Evolutionary conservation across 2,888 invertebrate genomes (phyloP).

Genomic region (Liposcelis brunnea): DNA sequence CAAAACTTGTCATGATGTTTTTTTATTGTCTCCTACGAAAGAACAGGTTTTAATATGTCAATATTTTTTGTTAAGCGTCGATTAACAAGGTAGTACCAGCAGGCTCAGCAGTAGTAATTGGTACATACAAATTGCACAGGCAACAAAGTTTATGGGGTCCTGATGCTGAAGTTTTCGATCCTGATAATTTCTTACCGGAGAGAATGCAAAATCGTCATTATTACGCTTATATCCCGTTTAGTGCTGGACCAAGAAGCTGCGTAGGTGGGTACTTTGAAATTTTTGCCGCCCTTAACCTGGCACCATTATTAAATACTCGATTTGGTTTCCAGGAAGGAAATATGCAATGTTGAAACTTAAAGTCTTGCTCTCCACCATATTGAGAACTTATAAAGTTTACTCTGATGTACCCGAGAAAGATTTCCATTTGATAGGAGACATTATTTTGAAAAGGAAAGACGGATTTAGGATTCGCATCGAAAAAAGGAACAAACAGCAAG

Average conservation of each 20-base stretch:
- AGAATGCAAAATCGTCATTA: slow-evolving; percentile 56
- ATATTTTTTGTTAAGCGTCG: slow-evolving; percentile 29
- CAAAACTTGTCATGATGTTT: slow-evolving; percentile 1
- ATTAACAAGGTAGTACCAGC: slow-evolving; percentile 47
- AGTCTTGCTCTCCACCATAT: slow-evolving; percentile 54
- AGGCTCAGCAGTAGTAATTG: slow-evolving; percentile 49
- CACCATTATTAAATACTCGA: background rate
- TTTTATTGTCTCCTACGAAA: background rate
- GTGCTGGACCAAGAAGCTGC: slow-evolving; percentile 64
- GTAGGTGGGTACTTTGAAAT: slow-evolving; percentile 36
- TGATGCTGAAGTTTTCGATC: slow-evolving; percentile 53
- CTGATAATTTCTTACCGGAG: slow-evolving; percentile 65
- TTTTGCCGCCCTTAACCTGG: no score
- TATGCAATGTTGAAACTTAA: slow-evolving; percentile 67
- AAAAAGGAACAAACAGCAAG: slow-evolving; percentile 34
- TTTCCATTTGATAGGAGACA: slow-evolving; percentile 56
- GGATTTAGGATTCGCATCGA: slow-evolving; percentile 55
- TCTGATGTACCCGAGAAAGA: slow-evolving; percentile 49
- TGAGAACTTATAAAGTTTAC: slow-evolving; percentile 52
- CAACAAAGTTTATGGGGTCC: slow-evolving; percentile 41
- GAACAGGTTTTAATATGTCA: background rate
- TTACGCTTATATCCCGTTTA: slow-evolving; percentile 64
- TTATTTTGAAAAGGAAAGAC: slow-evolving; percentile 58
- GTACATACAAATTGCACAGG: slow-evolving; percentile 49
- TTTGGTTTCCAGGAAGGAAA: slow-evolving; percentile 43